phyloP scores from a whole-genome alignment of 2,888 invertebrate species.

The Drosophila macrospina region DNA sequence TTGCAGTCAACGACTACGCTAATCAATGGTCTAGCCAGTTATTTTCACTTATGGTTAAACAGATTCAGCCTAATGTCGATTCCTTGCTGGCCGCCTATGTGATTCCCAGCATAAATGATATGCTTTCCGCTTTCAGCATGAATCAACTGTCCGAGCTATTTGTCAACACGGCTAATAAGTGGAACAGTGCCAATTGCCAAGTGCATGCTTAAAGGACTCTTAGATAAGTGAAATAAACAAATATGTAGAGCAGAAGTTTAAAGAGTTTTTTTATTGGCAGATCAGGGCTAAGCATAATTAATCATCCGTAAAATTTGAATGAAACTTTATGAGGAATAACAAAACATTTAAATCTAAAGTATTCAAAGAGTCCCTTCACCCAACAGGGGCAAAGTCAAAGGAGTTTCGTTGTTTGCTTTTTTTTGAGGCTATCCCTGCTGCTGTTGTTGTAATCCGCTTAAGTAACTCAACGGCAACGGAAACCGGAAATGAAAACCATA shows the following conservation, averaged over 20 bases:
- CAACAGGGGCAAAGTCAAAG: background rate
- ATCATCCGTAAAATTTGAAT: slow-evolving; percentile 8
- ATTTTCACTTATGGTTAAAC: slow-evolving; percentile 41
- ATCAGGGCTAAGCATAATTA: background rate
- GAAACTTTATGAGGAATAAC: background rate
- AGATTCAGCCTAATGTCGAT: slow-evolving; percentile 57
- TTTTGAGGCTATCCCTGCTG: slow-evolving; percentile 27
- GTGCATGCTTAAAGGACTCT: slow-evolving; percentile 16
- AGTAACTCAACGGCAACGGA: slow-evolving; percentile 77
- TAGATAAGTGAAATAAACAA: slow-evolving; percentile 6
- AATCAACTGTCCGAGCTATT: slow-evolving; percentile 41
- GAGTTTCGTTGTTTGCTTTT: slow-evolving; percentile 1
- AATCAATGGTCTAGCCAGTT: slow-evolving; percentile 52
- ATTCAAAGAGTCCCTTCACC: background rate
- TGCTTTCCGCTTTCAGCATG: slow-evolving; percentile 40
- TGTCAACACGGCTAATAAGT: slow-evolving; percentile 30
- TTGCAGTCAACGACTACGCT: slow-evolving; percentile 64
- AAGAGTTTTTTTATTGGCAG: slow-evolving; percentile 4
- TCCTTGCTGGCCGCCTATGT: slow-evolving; percentile 27
- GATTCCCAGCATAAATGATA: slow-evolving; percentile 47
- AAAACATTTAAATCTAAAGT: slow-evolving; percentile 7
- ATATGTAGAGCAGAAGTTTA: background rate
- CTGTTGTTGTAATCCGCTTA: slow-evolving; percentile 77
- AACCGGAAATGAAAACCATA: slow-evolving; percentile 81
- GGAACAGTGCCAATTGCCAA: slow-evolving; percentile 46